These are phyloP conservation scores for Mustelus asterias DNA, from an alignment of 2,113 vertebrate genomes.

Conservation along the genomic window DNA sequence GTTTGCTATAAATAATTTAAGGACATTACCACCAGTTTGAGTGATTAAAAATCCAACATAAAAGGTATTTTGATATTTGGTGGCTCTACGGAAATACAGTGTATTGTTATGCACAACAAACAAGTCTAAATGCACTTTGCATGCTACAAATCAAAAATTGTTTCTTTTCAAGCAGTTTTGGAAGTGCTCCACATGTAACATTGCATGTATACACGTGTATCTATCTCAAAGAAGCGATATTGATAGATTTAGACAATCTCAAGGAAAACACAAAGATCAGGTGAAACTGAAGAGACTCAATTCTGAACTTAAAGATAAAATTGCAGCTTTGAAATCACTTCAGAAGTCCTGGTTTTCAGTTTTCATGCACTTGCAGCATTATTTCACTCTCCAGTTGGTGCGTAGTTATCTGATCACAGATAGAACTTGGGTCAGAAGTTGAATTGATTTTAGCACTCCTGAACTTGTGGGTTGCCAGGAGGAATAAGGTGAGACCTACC, in stretches of 20 bases:
- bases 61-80: neutral
- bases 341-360: neutral
- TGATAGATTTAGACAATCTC: neutral
- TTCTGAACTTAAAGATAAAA: neutral
- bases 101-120: neutral
- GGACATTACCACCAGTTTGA: neutral
- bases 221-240: neutral
- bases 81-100: neutral
- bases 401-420: neutral
- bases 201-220: neutral
- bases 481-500: neutral
- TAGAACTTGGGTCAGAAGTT: neutral
- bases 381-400: neutral
- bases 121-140: neutral
- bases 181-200: neutral
- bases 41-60: neutral
- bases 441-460: neutral
- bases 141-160: neutral
- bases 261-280: neutral
- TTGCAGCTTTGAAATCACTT: neutral
- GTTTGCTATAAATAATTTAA: neutral
- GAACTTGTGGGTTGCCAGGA: neutral
- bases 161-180: neutral
- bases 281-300: neutral
- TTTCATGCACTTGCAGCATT: neutral